Base-by-base conservation (phyloP, 2,113 vertebrate species). In the Microcebus murinus region DNA sequence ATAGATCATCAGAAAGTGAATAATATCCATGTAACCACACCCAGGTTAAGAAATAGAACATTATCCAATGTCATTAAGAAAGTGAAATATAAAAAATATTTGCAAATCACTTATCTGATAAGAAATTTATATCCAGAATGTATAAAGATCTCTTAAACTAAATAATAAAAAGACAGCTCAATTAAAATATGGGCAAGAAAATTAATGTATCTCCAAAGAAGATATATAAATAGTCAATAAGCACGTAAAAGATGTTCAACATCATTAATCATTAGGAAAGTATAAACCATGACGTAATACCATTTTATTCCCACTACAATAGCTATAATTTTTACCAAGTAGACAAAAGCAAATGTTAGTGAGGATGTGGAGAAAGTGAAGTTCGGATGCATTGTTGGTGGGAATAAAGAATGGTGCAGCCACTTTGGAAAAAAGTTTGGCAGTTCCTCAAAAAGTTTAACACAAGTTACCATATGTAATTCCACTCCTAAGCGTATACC, bases 11-110 rank as follows among this genome's bases (percentile, higher is more conserved):
- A 90, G 42, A 79, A 84, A 89, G 21, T 76, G 21, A 88, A 83
- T 82, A 77, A 70, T 7, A 61, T 34, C 27, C 29, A 55, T 65
- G 34, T 67, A 86, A 80, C 20, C 9, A 81, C 15, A 94, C 17
- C 81, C n/a, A 87, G 13, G 74, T 86, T 59, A 73, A 80, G 55
- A 90, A 65, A 87, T 29, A 90, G 73, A 94, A 91, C 57, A 81
- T 65, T 81, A 74, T 42, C 27, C 25, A 84, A 83, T 83, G 59
- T 27, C 63, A 67, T 48, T 55, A 67, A 59, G 36, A 81, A 81
- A 87, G 4, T 59, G 31, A 68, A 90, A 90, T 80, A 48, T 73
- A 68, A 67, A 71, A 74, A 68, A 63, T 27, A 45, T 52, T 85
- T 87, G 5, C 36, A 52, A 90, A 65, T 65, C 31, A 79, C 34